Conservation (phyloP, 2,797 vertebrate species). For the Coluber constrictor region DNA sequence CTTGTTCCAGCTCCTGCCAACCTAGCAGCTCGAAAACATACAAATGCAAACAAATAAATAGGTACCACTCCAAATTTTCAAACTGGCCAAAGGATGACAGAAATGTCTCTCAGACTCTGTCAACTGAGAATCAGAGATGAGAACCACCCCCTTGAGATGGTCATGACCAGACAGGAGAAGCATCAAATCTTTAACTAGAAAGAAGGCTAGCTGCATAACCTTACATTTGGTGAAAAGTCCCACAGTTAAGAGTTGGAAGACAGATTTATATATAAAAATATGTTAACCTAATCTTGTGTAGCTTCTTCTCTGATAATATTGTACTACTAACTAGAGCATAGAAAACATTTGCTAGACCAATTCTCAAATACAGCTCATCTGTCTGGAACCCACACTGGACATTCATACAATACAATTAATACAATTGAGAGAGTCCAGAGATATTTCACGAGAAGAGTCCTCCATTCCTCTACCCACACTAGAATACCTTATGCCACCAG, state of each 20-base stretch:
- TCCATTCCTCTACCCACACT: too few relatives aligned
- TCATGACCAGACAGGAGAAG: neutral
- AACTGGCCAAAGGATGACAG: neutral
- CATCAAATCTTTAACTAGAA: neutral
- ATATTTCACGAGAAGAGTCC: too few relatives aligned
- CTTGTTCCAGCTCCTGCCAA: neutral
- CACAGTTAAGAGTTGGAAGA: neutral
- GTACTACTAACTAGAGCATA: too few relatives aligned
- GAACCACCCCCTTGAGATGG: neutral
- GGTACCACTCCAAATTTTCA: neutral
- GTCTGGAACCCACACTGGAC: too few relatives aligned
- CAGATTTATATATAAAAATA: neutral
- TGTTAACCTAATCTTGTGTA: too few relatives aligned
- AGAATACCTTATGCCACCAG: too few relatives aligned
- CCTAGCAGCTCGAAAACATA: neutral
- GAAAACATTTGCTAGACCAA: too few relatives aligned
- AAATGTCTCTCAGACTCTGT: neutral
- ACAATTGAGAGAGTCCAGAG: too few relatives aligned
- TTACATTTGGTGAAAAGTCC: neutral
- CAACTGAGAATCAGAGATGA: neutral
- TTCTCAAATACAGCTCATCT: too few relatives aligned
- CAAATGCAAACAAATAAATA: neutral
- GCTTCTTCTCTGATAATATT: too few relatives aligned
- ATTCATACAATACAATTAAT: too few relatives aligned
- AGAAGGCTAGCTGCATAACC: neutral